Base-by-base conservation (phyloP, 35 echinoderm and acorn worm species). In the Holothuria glaberrima region DNA sequence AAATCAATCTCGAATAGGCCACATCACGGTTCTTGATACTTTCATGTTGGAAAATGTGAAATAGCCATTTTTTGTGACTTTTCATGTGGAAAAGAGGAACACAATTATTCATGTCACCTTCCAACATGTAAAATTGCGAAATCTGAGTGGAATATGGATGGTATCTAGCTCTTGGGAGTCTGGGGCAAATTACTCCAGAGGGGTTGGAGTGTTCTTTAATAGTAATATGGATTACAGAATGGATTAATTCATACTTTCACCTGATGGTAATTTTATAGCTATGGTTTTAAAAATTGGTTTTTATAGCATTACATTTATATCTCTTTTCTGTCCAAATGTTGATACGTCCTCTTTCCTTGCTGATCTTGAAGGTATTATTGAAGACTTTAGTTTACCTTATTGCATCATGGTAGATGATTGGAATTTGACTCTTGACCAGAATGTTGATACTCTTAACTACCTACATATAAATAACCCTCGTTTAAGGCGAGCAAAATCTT, bases 361-460 rank as follows among this genome's bases (percentile, higher is more conserved):
- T 67, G 21, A 67, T 17, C 21, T 67, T 9, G 9, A 76, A 21
- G 29, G 36, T 76, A 76, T 76, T 31, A n/a, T n/a, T n/a, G n/a
- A n/a, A n/a, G n/a, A n/a, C n/a, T n/a, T n/a, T n/a, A n/a, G n/a
- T n/a, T n/a, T n/a, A n/a, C n/a, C n/a, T n/a, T n/a, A n/a, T n/a
- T n/a, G n/a, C n/a, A n/a, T n/a, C n/a, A n/a, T n/a, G 21, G 72
- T 76, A 12, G 72, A 12, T 22, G 72, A 76, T 31, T 76, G 72
- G n/a, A 76, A 76, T 76, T 7, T 76, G 13, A 76, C 38, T 21
- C 38, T 45, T 76, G 28, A 76, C 36, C 72, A 32, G 33, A 45
- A 32, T 76, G 22, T 76, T 20, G 72, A 76, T n/a, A n/a, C n/a
- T n/a, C n/a, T 45, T 35, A 76, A 76, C 33, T 76, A 76, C 33